Conservation (phyloP, 2,888 invertebrate species). For the Hemaris fuciformis region DNA sequence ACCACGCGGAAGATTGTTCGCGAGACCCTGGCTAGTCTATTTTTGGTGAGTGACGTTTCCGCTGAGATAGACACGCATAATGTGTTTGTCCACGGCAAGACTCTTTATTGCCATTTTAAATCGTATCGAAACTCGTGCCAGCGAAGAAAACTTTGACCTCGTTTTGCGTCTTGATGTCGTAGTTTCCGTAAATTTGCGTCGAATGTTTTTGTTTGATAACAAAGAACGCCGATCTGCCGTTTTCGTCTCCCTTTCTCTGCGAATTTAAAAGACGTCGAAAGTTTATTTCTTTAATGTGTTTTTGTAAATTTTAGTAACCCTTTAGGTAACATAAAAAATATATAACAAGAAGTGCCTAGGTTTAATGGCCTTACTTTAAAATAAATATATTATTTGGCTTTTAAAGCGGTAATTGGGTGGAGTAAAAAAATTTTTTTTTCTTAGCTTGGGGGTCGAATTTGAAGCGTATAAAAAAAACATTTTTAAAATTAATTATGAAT, state of each 20-base stretch:
- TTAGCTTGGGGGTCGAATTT: no score
- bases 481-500: no score
- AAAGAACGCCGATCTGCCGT: slow-evolving; percentile 3
- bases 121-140: slow-evolving; percentile 37
- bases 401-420: no score
- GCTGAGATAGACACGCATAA: slow-evolving; percentile 42
- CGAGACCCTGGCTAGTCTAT: slow-evolving; percentile 72
- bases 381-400: no score
- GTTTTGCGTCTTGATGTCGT: slow-evolving; percentile 37
- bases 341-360: no score
- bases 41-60: slow-evolving; percentile 69
- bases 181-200: slow-evolving; percentile 46
- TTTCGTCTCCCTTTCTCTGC: no score
- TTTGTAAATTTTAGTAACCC: neutral
- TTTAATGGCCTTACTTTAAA: no score
- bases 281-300: neutral
- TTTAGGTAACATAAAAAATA: no score
- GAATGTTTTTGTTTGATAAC: slow-evolving; percentile 43
- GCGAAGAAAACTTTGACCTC: slow-evolving; percentile 51
- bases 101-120: slow-evolving; percentile 33
- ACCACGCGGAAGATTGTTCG: slow-evolving; percentile 59
- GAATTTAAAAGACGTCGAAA: neutral
- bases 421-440: no score
- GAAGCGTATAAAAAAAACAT: no score
- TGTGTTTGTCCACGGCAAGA: slow-evolving; percentile 12